Percentiles rank a stretch among this genome's conserved stretches.
Conservation (phyloP, 2,113 vertebrate genomes). For the Microtus richardsoni region DNA sequence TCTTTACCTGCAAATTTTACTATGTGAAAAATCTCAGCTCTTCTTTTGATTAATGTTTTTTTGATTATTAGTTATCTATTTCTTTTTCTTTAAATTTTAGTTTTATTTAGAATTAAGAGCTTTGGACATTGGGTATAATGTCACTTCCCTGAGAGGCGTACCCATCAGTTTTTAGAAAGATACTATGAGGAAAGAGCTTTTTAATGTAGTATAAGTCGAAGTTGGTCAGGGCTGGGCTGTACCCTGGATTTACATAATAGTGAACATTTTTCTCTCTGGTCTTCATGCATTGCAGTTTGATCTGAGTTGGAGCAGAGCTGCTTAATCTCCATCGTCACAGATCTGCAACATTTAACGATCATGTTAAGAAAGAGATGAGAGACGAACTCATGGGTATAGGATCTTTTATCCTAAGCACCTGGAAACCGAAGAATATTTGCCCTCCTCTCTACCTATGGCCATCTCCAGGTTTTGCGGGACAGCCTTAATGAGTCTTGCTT, state of each 20-base stretch:
- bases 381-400: background rate
- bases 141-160: background rate
- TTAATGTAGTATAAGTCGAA: no score
- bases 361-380: background rate
- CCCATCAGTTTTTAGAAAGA: background rate
- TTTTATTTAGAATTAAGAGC: background rate
- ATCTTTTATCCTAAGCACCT: background rate
- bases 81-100: constrained; percentile 11
- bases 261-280: background rate
- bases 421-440: background rate
- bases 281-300: background rate
- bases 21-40: background rate
- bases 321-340: background rate
- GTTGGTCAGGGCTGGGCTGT: background rate
- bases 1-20: background rate
- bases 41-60: constrained; percentile 10
- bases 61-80: background rate
- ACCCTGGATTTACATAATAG: background rate
- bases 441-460: background rate
- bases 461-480: background rate
- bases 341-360: background rate
- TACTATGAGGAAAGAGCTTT: background rate
- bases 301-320: background rate
- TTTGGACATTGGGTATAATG: background rate
- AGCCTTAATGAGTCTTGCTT: background rate